These are phyloP conservation scores for Salarias fasciatus DNA, from an alignment of 2,797 vertebrate genomes.

Conservation along the genomic window DNA sequence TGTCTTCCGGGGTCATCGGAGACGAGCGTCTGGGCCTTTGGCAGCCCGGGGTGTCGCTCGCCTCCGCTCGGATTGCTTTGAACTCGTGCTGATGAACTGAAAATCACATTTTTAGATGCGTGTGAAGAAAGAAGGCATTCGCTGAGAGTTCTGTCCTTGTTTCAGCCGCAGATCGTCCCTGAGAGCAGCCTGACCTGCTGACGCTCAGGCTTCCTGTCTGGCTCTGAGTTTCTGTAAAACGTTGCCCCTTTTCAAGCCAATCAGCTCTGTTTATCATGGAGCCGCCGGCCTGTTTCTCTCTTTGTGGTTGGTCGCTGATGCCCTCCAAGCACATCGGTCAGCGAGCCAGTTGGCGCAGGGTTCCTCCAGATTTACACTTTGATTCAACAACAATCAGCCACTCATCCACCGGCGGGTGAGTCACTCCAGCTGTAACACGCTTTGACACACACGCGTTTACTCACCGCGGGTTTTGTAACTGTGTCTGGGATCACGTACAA, in stretches of 20 bases:
- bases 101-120: constrained; percentile 25
- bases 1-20: constrained; percentile 17
- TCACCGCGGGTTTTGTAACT: constrained; percentile 44
- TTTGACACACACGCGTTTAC: constrained; percentile 30
- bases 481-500: constrained; percentile 34
- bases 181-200: constrained; percentile 32
- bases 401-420: constrained; percentile 36
- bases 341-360: constrained; percentile 46
- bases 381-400: constrained; percentile 61
- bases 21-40: constrained; percentile 58
- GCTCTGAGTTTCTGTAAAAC: constrained; percentile 18
- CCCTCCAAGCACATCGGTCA: constrained; percentile 69
- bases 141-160: too few relatives aligned
- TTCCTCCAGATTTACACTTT: constrained; percentile 64
- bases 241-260: constrained; percentile 45
- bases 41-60: constrained; percentile 35
- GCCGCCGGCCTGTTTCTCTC: constrained; percentile 50
- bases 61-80: constrained; percentile 50
- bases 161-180: too few relatives aligned
- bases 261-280: constrained; percentile 61
- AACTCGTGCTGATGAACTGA: constrained; percentile 29
- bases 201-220: constrained; percentile 18
- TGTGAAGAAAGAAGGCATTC: constrained; percentile 27
- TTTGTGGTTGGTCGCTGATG: constrained; percentile 55
- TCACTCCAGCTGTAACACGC: constrained; percentile 39